These are phyloP conservation scores for Rhyacophila evoluta DNA, from an alignment of 2,888 invertebrate species.

Conservation along the genomic window DNA sequence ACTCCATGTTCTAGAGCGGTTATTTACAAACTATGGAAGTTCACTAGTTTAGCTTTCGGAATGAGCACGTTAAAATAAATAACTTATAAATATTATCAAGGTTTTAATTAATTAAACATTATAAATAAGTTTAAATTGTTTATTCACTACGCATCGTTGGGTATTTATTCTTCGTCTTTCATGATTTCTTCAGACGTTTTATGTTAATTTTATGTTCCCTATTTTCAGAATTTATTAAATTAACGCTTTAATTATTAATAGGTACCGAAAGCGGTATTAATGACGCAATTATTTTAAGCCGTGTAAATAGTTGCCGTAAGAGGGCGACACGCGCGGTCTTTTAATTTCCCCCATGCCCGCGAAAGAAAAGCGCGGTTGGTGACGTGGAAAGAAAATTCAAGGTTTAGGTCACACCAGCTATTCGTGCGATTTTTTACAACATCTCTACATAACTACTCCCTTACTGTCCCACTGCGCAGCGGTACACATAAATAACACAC, in stretches of 20 bases:
- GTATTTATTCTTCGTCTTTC: too few relatives aligned
- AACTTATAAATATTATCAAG: too few relatives aligned
- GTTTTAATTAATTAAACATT: too few relatives aligned
- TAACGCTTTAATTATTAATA: not conserved
- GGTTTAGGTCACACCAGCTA: slow-evolving; percentile 1
- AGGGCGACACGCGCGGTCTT: not conserved
- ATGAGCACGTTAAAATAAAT: too few relatives aligned
- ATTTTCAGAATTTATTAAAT: not conserved
- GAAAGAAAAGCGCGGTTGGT: not conserved
- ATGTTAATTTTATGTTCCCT: not conserved
- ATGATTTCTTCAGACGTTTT: not conserved
- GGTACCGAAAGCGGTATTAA: not conserved
- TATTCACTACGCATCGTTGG: too few relatives aligned
- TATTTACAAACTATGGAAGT: too few relatives aligned
- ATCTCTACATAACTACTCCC: not conserved
- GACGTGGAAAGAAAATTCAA: not conserved
- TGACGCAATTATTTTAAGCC: not conserved
- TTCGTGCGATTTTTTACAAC: not conserved
- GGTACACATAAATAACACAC: not conserved
- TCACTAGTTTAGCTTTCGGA: too few relatives aligned
- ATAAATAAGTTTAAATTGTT: too few relatives aligned
- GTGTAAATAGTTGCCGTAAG: not conserved
- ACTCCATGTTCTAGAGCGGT: too few relatives aligned
- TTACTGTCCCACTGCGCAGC: not conserved
- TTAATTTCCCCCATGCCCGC: not conserved